Evolutionary conservation across 2,888 invertebrate genomes (phyloP).

Genomic region (Hermodice carunculata): DNA sequence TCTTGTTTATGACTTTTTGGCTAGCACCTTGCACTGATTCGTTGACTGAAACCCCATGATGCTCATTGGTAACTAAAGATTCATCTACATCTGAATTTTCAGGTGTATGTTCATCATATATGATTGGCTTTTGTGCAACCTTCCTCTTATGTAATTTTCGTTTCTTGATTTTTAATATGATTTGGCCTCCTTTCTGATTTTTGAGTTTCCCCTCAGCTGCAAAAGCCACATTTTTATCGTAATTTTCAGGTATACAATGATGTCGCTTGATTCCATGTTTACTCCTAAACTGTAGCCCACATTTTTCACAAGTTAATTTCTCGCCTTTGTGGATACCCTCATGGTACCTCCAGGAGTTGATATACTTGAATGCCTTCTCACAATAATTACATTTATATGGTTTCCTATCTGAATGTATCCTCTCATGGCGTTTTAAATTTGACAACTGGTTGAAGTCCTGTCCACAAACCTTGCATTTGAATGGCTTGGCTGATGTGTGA

Average conservation of each 20-base stretch:
- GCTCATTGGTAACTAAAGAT: no score
- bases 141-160: no score
- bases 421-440: constrained; percentile 31
- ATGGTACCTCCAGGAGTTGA: constrained; percentile 35
- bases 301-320: constrained; percentile 18
- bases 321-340: constrained; percentile 32
- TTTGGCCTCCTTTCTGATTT: no score
- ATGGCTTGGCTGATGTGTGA: constrained; percentile 31
- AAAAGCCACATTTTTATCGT: background rate
- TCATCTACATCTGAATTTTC: no score
- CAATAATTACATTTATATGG: constrained; percentile 26
- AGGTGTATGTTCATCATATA: no score
- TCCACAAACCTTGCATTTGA: constrained; percentile 23
- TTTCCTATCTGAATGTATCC: constrained; percentile 26
- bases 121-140: no score
- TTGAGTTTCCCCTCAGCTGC: no score
- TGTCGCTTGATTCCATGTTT: constrained; percentile 18
- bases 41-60: no score
- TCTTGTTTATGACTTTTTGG: no score
- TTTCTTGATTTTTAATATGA: no score
- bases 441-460: constrained; percentile 32
- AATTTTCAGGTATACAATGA: constrained; percentile 12
- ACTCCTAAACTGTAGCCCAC: constrained; percentile 18
- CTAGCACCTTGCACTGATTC: no score
- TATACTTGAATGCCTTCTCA: constrained; percentile 29